A percentile compares a stretch with the other conserved stretches of the same genome.
These are phyloP conservation scores for Timandra comae DNA, from an alignment of 2,888 invertebrate species.

Conservation along the genomic window DNA sequence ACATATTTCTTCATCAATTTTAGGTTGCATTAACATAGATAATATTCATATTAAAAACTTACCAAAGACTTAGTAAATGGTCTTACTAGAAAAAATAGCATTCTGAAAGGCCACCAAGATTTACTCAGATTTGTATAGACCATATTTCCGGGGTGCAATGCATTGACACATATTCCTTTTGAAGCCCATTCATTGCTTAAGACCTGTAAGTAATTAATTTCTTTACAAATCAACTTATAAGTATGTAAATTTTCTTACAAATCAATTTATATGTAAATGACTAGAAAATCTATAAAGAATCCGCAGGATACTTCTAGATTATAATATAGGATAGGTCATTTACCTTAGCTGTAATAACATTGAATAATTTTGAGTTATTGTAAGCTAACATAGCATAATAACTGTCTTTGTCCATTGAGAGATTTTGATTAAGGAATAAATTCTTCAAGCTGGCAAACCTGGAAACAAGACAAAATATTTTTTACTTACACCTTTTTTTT, in stretches of 20 bases:
- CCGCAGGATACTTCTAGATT: too few relatives aligned
- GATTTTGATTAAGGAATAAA: conserved; percentile 72
- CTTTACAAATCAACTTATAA: too few relatives aligned
- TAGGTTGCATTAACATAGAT: too few relatives aligned
- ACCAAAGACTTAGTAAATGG: conserved; percentile 97
- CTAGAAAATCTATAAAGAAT: too few relatives aligned
- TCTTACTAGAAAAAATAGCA: conserved; percentile 87
- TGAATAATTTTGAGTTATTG: conserved; percentile 93
- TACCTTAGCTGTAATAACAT: conserved; percentile 88
- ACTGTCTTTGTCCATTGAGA: conserved; percentile 82
- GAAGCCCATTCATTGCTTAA: conserved; percentile 78
- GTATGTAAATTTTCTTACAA: too few relatives aligned
- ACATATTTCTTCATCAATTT: too few relatives aligned
- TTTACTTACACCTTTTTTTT: too few relatives aligned
- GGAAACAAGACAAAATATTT: conserved; percentile 10
- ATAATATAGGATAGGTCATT: too few relatives aligned
- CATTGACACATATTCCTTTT: conserved; percentile 84
- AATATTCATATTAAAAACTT: too few relatives aligned
- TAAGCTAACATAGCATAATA: conserved; percentile 92
- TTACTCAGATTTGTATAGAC: conserved; percentile 85
- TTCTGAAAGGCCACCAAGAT: conserved; percentile 89
- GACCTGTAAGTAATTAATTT: conserved; percentile 49
- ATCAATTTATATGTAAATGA: too few relatives aligned
- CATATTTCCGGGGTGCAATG: conserved; percentile 95
- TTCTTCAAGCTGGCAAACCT: conserved; percentile 66